These are phyloP conservation scores for Platycheirus albimanus DNA, from an alignment of 2,888 invertebrate genomes.

Conservation along the genomic window DNA sequence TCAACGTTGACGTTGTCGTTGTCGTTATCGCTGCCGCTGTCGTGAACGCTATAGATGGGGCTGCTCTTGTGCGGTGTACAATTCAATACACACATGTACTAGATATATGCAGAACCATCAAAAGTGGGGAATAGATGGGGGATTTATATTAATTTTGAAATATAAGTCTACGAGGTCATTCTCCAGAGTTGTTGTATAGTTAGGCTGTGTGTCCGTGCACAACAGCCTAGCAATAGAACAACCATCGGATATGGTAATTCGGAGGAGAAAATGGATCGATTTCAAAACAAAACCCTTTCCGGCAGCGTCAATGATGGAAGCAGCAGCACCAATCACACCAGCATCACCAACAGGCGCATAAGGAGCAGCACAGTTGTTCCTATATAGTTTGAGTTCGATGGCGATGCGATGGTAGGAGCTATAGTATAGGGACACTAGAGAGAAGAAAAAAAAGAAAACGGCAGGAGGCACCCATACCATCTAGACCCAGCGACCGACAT, in stretches of 20 bases:
- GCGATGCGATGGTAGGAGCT: constrained; percentile 23
- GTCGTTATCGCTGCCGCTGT: constrained; percentile 38
- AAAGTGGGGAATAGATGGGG: constrained; percentile 51
- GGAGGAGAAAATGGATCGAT: constrained; percentile 74
- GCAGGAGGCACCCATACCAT: constrained; percentile 37
- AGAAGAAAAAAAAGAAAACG: constrained; percentile 57
- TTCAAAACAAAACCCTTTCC: constrained; percentile 74
- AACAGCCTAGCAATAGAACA: constrained; percentile 47
- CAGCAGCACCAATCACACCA: constrained; percentile 69
- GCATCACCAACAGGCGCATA: constrained; percentile 61
- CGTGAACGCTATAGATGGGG: constrained; percentile 45
- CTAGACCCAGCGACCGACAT: constrained; percentile 9
- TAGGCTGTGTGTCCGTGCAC: constrained; percentile 55
- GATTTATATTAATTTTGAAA: constrained; percentile 76
- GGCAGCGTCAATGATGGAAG: constrained; percentile 65
- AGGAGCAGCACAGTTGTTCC: constrained; percentile 23
- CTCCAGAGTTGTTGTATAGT: constrained; percentile 65
- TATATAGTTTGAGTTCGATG: neutral
- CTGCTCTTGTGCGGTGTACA: constrained; percentile 26
- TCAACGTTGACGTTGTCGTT: constrained; percentile 19
- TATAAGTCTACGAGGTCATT: constrained; percentile 75
- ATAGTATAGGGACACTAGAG: constrained; percentile 39
- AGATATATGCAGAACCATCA: constrained; percentile 5
- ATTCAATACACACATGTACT: constrained; percentile 16
- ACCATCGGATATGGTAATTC: constrained; percentile 72